Evolutionary conservation across 2,113 vertebrate genomes (phyloP), one percentile per base, ranked within the genome.

Genomic region (Natator depressus): DNA sequence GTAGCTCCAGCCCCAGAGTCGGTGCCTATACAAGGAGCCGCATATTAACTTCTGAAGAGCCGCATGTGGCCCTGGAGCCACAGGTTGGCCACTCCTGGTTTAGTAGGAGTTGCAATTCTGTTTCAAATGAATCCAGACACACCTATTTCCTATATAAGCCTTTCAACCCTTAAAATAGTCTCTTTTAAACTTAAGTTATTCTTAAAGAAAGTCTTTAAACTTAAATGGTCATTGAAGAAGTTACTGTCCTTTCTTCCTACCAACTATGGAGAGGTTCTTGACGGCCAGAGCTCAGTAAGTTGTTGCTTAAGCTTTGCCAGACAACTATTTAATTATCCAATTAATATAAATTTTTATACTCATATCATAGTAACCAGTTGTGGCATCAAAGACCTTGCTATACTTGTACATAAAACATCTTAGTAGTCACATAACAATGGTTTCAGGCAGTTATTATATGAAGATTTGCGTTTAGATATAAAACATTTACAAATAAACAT

Each of bases 21-120:
- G 47, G 47, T 47, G 6, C 47, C 47, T 9, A 47, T 47, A 47
- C 47, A 47, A 47, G 47, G 47, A 47, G 47, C 47, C 47, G 47
- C 47, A 47, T 47, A 47, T 47, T 47, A 47, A 47, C 47, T 47
- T 47, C 47, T 47, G 47, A 47, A 47, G 47, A 47, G 47, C 47
- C 8, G 47, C 47, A 47, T 47, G 47, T 9, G 47, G 47, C 47
- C 2, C 7, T 2, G 9, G 47, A 47, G 47, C 47, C 47, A 6
- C 47, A 47, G 47, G 47, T 9, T 47, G 47, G 47, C 47, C 47
- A 47, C 47, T 9, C 47, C 47, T 47, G 35, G 47, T 53, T 69
- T 80, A 75, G 27, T 0, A 0, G 49, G 87, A 87, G 20, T 55
- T n/a, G 12, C 31, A 51, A 55, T 14, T 29, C 85, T 57, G 6